These are phyloP conservation scores for Gephyroberyx darwinii DNA, from an alignment of 2,797 vertebrate genomes.

Conservation along the genomic window DNA sequence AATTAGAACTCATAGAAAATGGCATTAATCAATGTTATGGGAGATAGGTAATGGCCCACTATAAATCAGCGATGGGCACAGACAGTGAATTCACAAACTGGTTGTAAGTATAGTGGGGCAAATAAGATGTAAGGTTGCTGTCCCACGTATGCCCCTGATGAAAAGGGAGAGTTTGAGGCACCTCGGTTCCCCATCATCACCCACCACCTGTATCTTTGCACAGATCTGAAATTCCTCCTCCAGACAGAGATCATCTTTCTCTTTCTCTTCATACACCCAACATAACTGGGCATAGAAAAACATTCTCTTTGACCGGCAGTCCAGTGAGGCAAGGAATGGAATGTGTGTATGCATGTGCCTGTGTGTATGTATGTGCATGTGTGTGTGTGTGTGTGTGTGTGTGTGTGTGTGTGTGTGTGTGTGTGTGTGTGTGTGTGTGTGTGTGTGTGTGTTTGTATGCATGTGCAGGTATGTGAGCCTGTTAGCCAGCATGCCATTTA, in stretches of 20 bases:
- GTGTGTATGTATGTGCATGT: neutral
- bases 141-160: neutral
- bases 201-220: neutral
- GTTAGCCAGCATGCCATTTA: neutral
- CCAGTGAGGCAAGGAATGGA: conserved; percentile 1
- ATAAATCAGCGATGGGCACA: neutral
- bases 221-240: conserved; percentile 16
- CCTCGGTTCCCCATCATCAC: neutral
- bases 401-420: neutral
- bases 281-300: conserved; percentile 14
- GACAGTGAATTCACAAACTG: neutral
- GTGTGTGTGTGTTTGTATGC: neutral
- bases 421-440: neutral
- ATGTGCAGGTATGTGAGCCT: neutral
- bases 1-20: neutral
- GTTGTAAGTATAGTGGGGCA: too few relatives aligned
- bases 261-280: neutral
- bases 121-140: neutral
- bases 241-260: conserved; percentile 6
- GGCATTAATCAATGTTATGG: neutral
- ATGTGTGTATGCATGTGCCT: neutral
- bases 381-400: neutral
- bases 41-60: neutral
- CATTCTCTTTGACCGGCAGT: conserved; percentile 1
- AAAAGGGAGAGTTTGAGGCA: neutral